Base-by-base conservation (phyloP, 2,113 vertebrate species). In the Mormoops blainvillei region DNA sequence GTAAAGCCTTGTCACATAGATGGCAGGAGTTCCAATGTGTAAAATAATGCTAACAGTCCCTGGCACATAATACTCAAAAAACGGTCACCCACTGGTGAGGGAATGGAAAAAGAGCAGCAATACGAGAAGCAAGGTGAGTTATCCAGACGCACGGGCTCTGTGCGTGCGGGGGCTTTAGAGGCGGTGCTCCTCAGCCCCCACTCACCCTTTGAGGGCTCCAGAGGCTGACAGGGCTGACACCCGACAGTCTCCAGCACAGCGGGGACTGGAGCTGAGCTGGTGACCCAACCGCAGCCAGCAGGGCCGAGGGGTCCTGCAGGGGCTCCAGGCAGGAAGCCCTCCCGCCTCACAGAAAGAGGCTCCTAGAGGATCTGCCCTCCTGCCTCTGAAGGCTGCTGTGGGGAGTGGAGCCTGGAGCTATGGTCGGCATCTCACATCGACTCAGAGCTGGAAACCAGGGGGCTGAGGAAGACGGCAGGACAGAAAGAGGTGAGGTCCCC, bases 1-100 rank as follows among this genome's bases (percentile, higher is more conserved):
- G 36, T 24, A 28, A 38, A 38, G 36, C 8, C 1, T 0, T 12
- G 13, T 6, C 2, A 0, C 0, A 0, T 11, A 3, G 36, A 6
- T 0, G 6, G 5, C 1, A 1, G 1, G 70, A 61, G 41, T 12
- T 43, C 33, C 18, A 50, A 4, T 0, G 4, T 4, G 13, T 4
- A 3, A 45, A 41, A 36, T 43, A 0, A 14, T 5, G 28, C 1
- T 13, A 50, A 14, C 16, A 22, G n/a, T 2, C 14, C 22, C 74
- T 3, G 48, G 58, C 38, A 24, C 0, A 1, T 7, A 28, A 2
- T 18, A 41, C 36, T 36, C 26, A 7, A 2, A 20, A 33, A 38
- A 71, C 0, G 11, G 16, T 15, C 31, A 58, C 19, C 12, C 0
- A 0, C 3, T 0, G 28, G 33, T 11, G 26, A 67, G 56, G 16